Evolutionary conservation across 2,888 invertebrate genomes (phyloP), one percentile per base, ranked within the genome.

Genomic region (Hyalella azteca): DNA sequence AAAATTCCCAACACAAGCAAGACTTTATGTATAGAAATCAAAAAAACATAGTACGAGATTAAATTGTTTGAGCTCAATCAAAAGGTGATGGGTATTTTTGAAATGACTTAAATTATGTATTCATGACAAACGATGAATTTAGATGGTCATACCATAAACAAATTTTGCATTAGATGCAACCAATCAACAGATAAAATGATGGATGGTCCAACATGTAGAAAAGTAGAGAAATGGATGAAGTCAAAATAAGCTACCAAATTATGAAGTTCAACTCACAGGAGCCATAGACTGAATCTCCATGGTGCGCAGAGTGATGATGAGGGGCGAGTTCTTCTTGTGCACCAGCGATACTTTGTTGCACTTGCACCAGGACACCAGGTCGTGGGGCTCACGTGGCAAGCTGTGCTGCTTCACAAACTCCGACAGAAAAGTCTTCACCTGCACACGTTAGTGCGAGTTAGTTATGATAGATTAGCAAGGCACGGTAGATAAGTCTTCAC

Each of bases 271-370:
- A 1, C 1, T 45, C 45, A 11, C 45, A 45, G 19, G 45, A 45
- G 19, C 3, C 45, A 66, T 19, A 7, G 32, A 32, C 1, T 32
- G 66, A 4, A 36, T 32, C 32, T 32, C 66, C 66, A 66, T 66
- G 66, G 66, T 66, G 36, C 66, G 66, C 36, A 66, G 66, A 9
- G 66, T 66, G 66, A 36, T 66, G 66, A 66, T 32, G 36, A 66
- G 66, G 4, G 66, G 36, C 11, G 39, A 36, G 36, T 36, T 32
- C 66, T 66, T 66, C 66, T 66, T 66, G 66, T 36, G 66, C 36
- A 66, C 66, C 36, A 66, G 39, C 13, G 66, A 66, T 13, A 66
- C 19, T 29, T 36, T 3, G 36, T 66, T 22, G 22, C 36, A 9
- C 5, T 22, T 15, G 66, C 66, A 66, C 66, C 66, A 66, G 36